Base-by-base conservation (phyloP, 2,113 vertebrate genomes). In the Myxocyprinus asiaticus region DNA sequence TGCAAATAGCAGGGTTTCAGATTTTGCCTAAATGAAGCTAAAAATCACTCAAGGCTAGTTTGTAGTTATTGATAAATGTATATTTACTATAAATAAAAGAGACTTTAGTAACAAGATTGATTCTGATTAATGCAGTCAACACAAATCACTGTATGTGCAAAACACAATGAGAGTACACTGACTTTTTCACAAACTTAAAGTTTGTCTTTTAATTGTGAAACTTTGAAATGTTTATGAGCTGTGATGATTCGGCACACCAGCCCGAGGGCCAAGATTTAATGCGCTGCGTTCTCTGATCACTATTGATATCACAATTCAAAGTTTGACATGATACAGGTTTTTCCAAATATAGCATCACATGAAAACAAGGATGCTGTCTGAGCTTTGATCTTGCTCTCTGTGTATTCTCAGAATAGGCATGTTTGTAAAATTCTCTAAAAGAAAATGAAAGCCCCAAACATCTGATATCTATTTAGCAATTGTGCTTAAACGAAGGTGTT, bases 381-480 rank as follows among this genome's bases (percentile, higher is more conserved):
- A 9, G 33, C 14, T 56, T 15, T 56, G 68, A 70, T 70, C 68
- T 55, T 9, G 5, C 4, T 33, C 50, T 70, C 50, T 7, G n/a
- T 58, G 0, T 58, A 14, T 7, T 56, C 12, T 53, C 9, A 53
- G 9, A 53, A 53, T 8, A 68, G 11, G 51, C 67, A 42, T 70
- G 43, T 56, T 15, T 56, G 22, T 8, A 12, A 56, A 14, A 6
- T 6, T 53, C 67, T 69, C 5, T 48, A 12, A 42, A 33, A 53
- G 9, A 11, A 50, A 67, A 15, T 5, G 15, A 45, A 15, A 15
- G 14, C 22, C 22, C n/a, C n/a, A 9, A 43, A 58, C 68, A 56
- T 71, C 51, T 71, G 51, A 5, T 55, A 14, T 71, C 14, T 58
- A 6, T 71, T 33, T 55, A 69, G 67, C n/a, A 9, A n/a, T 22